phyloP scores from a whole-genome alignment of 2,113 vertebrate species.

The Poeciliopsis turrubarensis region DNA sequence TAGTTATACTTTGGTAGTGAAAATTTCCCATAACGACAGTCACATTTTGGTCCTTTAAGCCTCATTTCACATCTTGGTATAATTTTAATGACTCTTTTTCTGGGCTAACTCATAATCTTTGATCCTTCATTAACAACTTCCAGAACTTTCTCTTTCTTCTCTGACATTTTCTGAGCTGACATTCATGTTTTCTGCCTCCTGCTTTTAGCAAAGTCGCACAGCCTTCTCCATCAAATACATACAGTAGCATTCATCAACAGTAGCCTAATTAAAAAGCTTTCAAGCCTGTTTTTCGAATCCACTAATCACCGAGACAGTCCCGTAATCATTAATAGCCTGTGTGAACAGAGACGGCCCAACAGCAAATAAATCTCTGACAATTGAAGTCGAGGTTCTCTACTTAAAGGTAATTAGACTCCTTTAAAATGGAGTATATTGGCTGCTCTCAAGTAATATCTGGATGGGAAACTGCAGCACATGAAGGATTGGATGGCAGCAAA shows the following conservation, averaged over 20 bases:
- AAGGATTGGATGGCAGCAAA: slow-evolving; percentile 23
- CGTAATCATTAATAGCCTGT: slow-evolving; percentile 54
- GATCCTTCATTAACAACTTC: neutral
- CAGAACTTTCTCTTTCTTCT: neutral
- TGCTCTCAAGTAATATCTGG: slow-evolving; percentile 27
- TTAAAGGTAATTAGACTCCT: slow-evolving; percentile 60
- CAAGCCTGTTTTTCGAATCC: slow-evolving; percentile 77
- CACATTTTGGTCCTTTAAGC: neutral
- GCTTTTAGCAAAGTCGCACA: slow-evolving; percentile 74
- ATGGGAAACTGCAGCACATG: slow-evolving; percentile 9
- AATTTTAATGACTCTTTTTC: neutral
- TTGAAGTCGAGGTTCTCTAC: slow-evolving; percentile 60
- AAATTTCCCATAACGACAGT: neutral
- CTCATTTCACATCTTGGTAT: neutral
- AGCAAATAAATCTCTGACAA: slow-evolving; percentile 68
- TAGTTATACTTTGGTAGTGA: too few relatives aligned
- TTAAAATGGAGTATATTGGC: slow-evolving; percentile 19
- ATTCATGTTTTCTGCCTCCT: slow-evolving; percentile 42
- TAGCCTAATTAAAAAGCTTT: slow-evolving; percentile 83
- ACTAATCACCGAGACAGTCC: slow-evolving; percentile 69
- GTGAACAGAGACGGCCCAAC: slow-evolving; percentile 41
- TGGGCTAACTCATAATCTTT: neutral
- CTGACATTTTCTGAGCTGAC: neutral
- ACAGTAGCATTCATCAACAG: slow-evolving; percentile 67
- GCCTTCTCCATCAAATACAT: slow-evolving; percentile 62